These are phyloP conservation scores for Vulpes vulpes DNA, from an alignment of 2,113 vertebrate genomes.

Conservation along the genomic window DNA sequence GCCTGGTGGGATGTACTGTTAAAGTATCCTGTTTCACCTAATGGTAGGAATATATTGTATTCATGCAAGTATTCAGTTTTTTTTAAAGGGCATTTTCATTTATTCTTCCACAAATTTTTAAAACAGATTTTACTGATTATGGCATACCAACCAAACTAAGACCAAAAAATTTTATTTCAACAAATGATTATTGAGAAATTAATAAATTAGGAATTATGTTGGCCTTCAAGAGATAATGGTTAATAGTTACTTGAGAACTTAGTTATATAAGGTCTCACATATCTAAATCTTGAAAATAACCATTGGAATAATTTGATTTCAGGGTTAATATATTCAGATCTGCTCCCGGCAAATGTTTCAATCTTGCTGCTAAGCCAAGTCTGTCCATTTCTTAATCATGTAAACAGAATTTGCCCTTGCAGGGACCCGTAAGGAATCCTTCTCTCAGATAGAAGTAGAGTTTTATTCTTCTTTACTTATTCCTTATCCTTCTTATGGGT, in stretches of 20 bases:
- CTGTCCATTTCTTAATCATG: neutral
- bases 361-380: neutral
- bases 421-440: neutral
- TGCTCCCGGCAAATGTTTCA: neutral
- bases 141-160: conserved; percentile 23
- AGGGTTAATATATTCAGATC: neutral
- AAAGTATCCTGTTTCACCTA: neutral
- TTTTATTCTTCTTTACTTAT: neutral
- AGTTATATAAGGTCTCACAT: neutral
- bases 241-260: conserved; percentile 3
- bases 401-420: neutral
- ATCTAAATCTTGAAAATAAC: neutral
- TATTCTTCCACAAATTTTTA: conserved; percentile 30
- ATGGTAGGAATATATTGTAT: conserved; percentile 13
- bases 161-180: conserved; percentile 1
- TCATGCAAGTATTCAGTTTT: neutral
- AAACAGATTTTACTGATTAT: conserved; percentile 42
- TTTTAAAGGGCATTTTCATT: conserved; percentile 43
- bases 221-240: conserved; percentile 18
- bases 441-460: neutral
- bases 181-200: neutral
- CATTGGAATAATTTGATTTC: neutral
- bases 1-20: neutral
- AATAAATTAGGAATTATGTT: conserved; percentile 25
- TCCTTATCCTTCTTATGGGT: neutral